Conservation (phyloP, 1,140 invertebrate genomes). For the Drosophila persimilis region DNA sequence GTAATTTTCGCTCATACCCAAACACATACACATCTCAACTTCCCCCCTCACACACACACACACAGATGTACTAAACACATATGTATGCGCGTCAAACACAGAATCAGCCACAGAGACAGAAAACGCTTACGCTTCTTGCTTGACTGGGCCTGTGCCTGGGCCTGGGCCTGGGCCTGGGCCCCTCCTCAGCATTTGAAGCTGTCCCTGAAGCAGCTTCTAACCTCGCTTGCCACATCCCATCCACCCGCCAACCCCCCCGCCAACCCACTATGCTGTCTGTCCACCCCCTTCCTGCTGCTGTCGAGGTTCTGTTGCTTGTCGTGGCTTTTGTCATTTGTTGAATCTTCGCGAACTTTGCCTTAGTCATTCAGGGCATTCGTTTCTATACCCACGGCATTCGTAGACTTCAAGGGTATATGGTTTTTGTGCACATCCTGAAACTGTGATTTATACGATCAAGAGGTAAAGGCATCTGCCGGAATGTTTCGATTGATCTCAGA, state of each 20-base stretch:
- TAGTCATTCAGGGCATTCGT: slow-evolving; percentile 61
- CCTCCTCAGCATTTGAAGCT: slow-evolving; percentile 27
- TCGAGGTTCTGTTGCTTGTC: slow-evolving; percentile 51
- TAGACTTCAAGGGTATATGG: too few species aligned
- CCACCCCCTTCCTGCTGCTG: slow-evolving; percentile 14
- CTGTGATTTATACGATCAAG: too few species aligned
- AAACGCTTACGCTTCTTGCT: slow-evolving; percentile 74
- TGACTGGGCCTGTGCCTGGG: slow-evolving; percentile 33
- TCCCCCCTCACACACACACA: slow-evolving; percentile 14
- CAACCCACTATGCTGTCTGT: too few species aligned
- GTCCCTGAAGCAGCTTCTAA: slow-evolving; percentile 1
- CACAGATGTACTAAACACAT: background rate
- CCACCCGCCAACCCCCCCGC: background rate
- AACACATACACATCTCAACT: slow-evolving; percentile 9
- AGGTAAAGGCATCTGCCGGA: background rate
- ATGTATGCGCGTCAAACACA: slow-evolving; percentile 51
- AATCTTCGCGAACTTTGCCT: slow-evolving; percentile 68
- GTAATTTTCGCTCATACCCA: slow-evolving; percentile 66
- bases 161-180: slow-evolving; percentile 2
- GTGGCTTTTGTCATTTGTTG: slow-evolving; percentile 74
- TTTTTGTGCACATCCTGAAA: too few species aligned
- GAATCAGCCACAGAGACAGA: slow-evolving; percentile 62
- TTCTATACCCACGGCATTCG: slow-evolving; percentile 7
- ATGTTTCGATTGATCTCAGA: too few species aligned
- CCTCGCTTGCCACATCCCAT: background rate